phyloP scores from a whole-genome alignment of 2,797 vertebrate genomes.

The Microctenopoma stevenorrisi region DNA sequence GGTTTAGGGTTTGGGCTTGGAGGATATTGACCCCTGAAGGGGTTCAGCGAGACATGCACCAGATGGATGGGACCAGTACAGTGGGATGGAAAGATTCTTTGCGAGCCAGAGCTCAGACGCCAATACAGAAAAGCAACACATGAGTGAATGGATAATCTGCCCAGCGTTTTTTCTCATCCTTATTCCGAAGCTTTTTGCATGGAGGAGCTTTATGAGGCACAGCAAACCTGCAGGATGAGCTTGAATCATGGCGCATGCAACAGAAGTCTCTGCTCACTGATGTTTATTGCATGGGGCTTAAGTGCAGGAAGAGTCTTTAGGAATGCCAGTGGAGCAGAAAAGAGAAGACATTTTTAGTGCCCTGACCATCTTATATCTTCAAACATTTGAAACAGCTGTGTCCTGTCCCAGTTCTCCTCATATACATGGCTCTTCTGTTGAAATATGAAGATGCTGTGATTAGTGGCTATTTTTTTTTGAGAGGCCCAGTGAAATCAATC shows the following conservation, averaged over 20 bases:
- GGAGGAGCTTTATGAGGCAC: constrained; percentile 69
- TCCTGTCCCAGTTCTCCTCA: constrained; percentile 40
- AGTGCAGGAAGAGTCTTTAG: constrained; percentile 70
- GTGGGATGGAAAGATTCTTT: constrained; percentile 52
- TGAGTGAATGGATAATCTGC: constrained; percentile 37
- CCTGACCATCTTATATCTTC: constrained; percentile 51
- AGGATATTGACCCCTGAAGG: constrained; percentile 57
- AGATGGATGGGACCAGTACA: constrained; percentile 58
- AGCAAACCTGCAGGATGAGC: constrained; percentile 64
- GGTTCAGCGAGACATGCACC: constrained; percentile 48
- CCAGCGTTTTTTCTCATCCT: constrained; percentile 41
- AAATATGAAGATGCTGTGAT: constrained; percentile 52
- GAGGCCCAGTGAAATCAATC: constrained; percentile 62
- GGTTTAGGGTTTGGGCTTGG: constrained; percentile 45
- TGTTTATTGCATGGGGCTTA: constrained; percentile 77
- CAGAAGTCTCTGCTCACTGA: constrained; percentile 60
- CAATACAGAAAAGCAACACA: constrained; percentile 35
- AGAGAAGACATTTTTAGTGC: constrained; percentile 72
- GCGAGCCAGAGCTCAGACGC: constrained; percentile 27
- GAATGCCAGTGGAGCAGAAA: constrained; percentile 71
- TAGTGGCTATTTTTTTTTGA: constrained; percentile 35
- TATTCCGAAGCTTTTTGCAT: constrained; percentile 46
- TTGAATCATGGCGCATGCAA: constrained; percentile 65
- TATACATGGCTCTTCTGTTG: constrained; percentile 15
- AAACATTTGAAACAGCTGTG: constrained; percentile 70